Evolutionary conservation across 2,888 invertebrate species (phyloP).

Genomic region (Tachina grossa): DNA sequence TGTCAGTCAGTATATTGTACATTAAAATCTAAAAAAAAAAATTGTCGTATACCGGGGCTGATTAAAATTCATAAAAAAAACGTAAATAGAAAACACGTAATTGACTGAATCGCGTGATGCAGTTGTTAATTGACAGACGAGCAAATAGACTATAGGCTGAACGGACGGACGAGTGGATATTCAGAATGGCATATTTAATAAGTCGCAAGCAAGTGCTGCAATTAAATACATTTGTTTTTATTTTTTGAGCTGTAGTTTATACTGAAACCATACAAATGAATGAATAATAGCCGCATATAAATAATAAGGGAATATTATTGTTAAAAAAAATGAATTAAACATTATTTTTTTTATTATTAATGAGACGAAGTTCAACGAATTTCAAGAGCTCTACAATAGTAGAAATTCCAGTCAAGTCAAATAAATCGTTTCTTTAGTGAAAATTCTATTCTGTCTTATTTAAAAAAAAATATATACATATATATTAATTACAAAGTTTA

Average conservation of each 20-base stretch:
- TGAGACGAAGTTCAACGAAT: neutral
- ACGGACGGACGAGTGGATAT: neutral
- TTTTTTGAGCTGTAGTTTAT: constrained; percentile 22
- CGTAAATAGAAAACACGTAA: constrained; percentile 56
- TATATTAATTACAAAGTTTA: too few species aligned
- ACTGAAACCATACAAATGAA: constrained; percentile 54
- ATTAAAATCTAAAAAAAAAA: constrained; percentile 29
- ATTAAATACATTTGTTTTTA: constrained; percentile 30
- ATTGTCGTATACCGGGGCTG: constrained; percentile 9
- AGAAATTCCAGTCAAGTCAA: too few species aligned
- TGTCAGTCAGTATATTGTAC: neutral
- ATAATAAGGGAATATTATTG: constrained; percentile 47
- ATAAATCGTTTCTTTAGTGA: too few species aligned
- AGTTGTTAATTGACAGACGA: constrained; percentile 44
- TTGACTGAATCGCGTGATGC: constrained; percentile 68
- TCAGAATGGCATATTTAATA: constrained; percentile 28
- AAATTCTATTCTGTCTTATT: too few species aligned
- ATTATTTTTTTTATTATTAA: constrained; percentile 7
- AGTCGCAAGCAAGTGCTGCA: constrained; percentile 37
- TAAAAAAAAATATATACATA: too few species aligned
- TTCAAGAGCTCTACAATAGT: neutral
- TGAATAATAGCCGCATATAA: constrained; percentile 8
- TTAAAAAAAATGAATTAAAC: constrained; percentile 46
- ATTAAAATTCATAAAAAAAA: constrained; percentile 40
- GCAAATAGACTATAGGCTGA: neutral